phyloP scores from a whole-genome alignment of 2,797 vertebrate genomes.

The Enteromius viviparus region DNA sequence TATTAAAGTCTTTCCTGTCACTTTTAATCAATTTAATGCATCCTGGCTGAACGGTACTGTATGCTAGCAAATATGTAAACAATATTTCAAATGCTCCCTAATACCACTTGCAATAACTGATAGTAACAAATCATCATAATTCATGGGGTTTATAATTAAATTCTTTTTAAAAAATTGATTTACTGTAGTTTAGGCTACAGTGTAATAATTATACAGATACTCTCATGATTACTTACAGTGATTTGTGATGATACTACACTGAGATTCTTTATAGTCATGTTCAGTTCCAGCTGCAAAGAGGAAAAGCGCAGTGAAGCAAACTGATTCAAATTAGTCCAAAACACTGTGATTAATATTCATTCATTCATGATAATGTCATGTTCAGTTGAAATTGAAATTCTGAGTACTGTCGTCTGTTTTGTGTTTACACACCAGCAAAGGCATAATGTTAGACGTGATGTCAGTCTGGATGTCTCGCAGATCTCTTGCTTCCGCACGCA shows the following conservation, averaged over 20 bases:
- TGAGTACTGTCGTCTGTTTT: neutral
- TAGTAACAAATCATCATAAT: neutral
- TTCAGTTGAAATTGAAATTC: neutral
- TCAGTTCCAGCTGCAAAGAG: constrained; percentile 68
- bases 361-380: neutral
- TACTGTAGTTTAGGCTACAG: neutral
- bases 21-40: neutral
- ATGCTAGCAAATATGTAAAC: neutral
- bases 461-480: constrained; percentile 70
- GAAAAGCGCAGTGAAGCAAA: neutral
- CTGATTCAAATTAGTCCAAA: neutral
- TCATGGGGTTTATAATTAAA: neutral
- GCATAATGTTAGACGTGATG: constrained; percentile 67
- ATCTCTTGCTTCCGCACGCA: constrained; percentile 55
- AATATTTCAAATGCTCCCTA: neutral
- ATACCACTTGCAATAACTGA: neutral
- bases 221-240: constrained; percentile 71
- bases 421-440: constrained; percentile 69
- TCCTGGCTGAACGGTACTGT: neutral
- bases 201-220: neutral
- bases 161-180: neutral
- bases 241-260: constrained; percentile 55
- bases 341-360: neutral
- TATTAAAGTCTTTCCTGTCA: neutral
- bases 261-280: constrained; percentile 63